These are phyloP conservation scores for Onychostruthus taczanowskii DNA, from an alignment of 2,113 vertebrate genomes.

Conservation along the genomic window DNA sequence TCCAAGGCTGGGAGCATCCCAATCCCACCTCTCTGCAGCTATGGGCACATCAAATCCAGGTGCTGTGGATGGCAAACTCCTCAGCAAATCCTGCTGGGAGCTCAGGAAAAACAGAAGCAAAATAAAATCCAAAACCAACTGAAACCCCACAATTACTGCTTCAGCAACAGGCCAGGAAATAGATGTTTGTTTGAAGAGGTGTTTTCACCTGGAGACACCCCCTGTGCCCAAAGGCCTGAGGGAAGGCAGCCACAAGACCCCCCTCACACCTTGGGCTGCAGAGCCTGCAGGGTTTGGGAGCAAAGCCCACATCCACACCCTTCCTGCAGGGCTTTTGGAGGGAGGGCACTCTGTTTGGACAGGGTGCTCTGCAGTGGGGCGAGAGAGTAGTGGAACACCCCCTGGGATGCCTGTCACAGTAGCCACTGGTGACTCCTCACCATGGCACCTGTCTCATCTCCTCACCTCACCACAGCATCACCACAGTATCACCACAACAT, in stretches of 20 bases:
- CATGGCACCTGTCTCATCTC: too few relatives aligned
- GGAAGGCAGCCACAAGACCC: neutral
- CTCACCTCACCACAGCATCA: neutral
- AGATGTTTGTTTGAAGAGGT: neutral
- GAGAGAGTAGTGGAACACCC: fast-evolving
- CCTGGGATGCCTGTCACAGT: neutral
- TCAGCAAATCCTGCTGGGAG: neutral
- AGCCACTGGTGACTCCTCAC: fast-evolving
- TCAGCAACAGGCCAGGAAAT: neutral
- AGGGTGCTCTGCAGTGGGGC: fast-evolving
- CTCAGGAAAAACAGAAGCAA: neutral
- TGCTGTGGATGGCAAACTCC: neutral
- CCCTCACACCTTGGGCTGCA: neutral
- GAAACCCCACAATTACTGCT: fast-evolving
- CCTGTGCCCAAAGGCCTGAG: neutral
- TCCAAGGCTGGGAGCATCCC: neutral
- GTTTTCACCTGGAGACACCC: neutral
- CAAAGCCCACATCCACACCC: neutral
- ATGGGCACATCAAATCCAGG: neutral
- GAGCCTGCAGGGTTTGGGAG: fast-evolving
- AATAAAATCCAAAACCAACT: fast-evolving
- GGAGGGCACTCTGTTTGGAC: too few relatives aligned
- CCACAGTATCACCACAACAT: neutral
- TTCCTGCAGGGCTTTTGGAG: neutral
- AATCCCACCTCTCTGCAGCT: neutral